Conservation (phyloP, 1,140 invertebrate species). For the Teleogryllus occipitalis region DNA sequence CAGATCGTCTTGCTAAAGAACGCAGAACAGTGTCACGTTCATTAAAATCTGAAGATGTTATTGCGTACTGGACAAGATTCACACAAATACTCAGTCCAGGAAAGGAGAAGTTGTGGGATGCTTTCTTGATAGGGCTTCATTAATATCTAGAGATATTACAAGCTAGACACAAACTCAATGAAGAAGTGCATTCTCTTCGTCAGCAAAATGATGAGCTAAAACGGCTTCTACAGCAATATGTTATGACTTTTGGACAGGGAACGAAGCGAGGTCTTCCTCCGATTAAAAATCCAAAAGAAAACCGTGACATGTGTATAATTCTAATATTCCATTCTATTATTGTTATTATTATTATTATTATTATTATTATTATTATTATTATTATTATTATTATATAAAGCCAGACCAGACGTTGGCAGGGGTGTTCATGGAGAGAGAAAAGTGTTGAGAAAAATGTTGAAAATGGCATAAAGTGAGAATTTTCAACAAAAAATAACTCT, state of each 20-base stretch:
- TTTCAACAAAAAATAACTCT: no score
- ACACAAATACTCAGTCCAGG: conserved; percentile 37
- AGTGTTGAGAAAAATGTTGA: no score
- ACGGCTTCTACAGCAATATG: conserved; percentile 37
- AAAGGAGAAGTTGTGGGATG: conserved; percentile 45
- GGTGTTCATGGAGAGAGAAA: no score
- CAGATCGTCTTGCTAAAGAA: conserved; percentile 16
- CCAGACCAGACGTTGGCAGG: no score
- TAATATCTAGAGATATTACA: conserved; percentile 47
- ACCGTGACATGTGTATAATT: no score
- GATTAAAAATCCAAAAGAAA: no score
- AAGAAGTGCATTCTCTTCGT: conserved; percentile 39
- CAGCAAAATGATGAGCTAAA: conserved; percentile 45
- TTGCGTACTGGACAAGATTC: conserved; percentile 42
- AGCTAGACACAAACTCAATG: conserved; percentile 37
- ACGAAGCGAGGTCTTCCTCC: no score
- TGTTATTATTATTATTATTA: no score
- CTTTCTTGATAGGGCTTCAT: conserved; percentile 41
- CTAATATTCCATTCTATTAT: no score
- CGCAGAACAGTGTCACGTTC: conserved; percentile 39
- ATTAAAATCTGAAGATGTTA: conserved; percentile 40
- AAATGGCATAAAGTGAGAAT: no score
- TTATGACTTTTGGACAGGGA: neutral
- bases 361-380: no score
- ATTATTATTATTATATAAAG: no score